Base-by-base conservation (phyloP, 30 jellyfish, hydroid and myxozoan species). In the Phacellophora camtschatica region DNA sequence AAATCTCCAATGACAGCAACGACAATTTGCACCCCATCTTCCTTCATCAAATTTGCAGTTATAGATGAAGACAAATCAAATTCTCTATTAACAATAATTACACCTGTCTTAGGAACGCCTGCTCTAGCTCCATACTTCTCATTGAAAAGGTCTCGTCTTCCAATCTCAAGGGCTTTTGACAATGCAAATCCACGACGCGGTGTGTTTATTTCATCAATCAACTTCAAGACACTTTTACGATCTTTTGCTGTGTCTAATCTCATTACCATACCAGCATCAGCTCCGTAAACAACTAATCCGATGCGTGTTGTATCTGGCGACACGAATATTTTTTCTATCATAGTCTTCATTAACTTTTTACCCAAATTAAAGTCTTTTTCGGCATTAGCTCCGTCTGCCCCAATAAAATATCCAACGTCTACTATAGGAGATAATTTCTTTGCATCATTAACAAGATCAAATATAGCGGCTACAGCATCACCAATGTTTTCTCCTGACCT, bases 371-470 rank as follows among this genome's bases (percentile, higher is more conserved):
- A 89, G n/a, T 49, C 78, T 25, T 27, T 45, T 8, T 46, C 77
- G 3, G 87, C 71, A 19, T 71, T 71, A 2, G 35, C 35, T 1
- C 94, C 75, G 16, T 27, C 32, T 15, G 88, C 90, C 16, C 96
- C 96, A 43, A 85, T 16, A 28, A 85, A 45, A 63, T 73, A 73
- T 28, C 96, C 96, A 58, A 85, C 65, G 50, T 85, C 96, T 4
- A 85, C 32, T 27, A 34, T 85, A 1, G 41, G 54, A 22, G 36
- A 15, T 2, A 43, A 11, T 11, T 4, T 28, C 22, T 32, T 36
- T 13, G 90, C 90, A 28, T 16, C 23, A 4, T 18, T 30, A 9
- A 63, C 84, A 20, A 22, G 32, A 22, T 41, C 62, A 1, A 66
- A 58, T 19, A 79, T 45, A 9, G 13, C 45, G 22, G 80, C 41